Conservation (phyloP, 2,888 invertebrate genomes). For the Tigriopus californicus region DNA sequence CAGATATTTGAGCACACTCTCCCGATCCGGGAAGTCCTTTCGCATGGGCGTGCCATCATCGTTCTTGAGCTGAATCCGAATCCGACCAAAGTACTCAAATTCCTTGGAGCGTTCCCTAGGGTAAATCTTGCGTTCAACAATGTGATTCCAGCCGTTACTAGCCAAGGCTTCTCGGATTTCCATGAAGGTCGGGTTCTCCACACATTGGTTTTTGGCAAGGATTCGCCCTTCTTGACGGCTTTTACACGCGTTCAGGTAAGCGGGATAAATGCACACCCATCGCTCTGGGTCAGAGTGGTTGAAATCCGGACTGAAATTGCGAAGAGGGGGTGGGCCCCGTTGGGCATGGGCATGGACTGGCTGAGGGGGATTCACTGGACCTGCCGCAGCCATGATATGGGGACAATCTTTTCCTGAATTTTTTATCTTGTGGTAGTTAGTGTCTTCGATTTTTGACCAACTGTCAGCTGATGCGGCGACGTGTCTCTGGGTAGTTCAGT, state of each 20-base stretch:
- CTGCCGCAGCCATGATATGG: too few relatives aligned
- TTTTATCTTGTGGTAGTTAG: too few relatives aligned
- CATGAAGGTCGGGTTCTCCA: conserved; percentile 83
- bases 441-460: too few relatives aligned
- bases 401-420: too few relatives aligned
- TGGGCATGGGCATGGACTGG: too few relatives aligned
- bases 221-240: conserved; percentile 71
- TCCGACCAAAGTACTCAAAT: conserved; percentile 58
- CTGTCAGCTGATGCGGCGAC: too few relatives aligned
- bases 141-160: conserved; percentile 52
- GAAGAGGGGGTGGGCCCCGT: too few relatives aligned
- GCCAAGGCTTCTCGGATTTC: conserved; percentile 85
- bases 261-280: conserved; percentile 94
- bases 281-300: conserved; percentile 23
- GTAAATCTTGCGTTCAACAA: conserved; percentile 81
- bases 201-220: conserved; percentile 53
- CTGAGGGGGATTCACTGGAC: too few relatives aligned
- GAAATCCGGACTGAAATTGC: too few relatives aligned
- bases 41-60: conserved; percentile 62
- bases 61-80: conserved; percentile 76
- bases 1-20: conserved; percentile 46
- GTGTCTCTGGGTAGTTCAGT: too few relatives aligned
- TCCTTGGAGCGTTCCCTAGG: conserved; percentile 80
- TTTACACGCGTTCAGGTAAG: conserved; percentile 84
- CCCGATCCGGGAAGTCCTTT: conserved; percentile 45